Base-by-base conservation (phyloP, 2,797 vertebrate species). In the Ambastaia sidthimunki region DNA sequence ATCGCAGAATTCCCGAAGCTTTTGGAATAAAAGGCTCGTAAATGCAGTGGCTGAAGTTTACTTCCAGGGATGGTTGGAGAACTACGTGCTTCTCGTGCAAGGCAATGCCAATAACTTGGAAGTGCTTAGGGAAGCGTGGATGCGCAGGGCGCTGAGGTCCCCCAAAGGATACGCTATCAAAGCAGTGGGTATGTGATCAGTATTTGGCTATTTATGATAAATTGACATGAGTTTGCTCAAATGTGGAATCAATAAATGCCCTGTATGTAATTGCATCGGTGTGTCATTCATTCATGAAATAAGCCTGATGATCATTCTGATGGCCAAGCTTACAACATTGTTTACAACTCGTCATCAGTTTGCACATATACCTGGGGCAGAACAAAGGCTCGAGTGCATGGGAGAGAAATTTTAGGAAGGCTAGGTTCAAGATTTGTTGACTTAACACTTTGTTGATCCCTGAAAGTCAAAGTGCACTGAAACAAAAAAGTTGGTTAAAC, bases 41-140 rank as follows among this genome's bases (percentile, higher is more conserved):
- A 93, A 91, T 82, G 96, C 96, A 52, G 89, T 96, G 52, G 86
- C 90, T 15, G 94, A 95, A 31, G 92, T 97, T 57, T 75, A 88
- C 82, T 96, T 96, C 60, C 94, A 93, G 83, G 96, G 96, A 85
- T 97, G 96, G 96, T 93, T 97, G 93, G 91, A 95, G 85, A 94
- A 94, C 76, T 87, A 89, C 55, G 96, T 97, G 87, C 93, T 97
- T 85, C 92, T 97, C 82, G 87, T 98, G 86, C 95, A 92, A 34
- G 96, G 95, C 21, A 94, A 93, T 44, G 88, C 91, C 0, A 91
- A 90, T 87, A 89, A 93, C 85, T 82, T 97, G 90, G 96, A 96
- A 91, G 95, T 95, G 88, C 90, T 98, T 92, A 92, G 96, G 67
- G 95, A 97, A 85, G 95, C 96, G 69, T 98, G 96, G 96, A 91